phyloP scores from a whole-genome alignment of 2,888 invertebrate species.

The Chymomyza fuscimana region DNA sequence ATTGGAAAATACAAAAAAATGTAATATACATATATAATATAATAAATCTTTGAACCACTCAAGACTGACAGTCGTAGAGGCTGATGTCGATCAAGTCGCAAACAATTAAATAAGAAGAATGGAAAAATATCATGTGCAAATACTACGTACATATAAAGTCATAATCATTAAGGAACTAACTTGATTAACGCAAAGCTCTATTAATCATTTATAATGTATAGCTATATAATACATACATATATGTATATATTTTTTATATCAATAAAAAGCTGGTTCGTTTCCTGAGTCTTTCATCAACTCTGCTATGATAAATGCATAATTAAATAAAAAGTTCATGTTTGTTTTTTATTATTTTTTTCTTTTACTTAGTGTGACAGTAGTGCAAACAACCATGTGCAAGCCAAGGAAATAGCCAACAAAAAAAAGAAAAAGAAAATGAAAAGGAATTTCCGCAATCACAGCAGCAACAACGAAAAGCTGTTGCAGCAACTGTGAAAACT shows the following conservation, averaged over 20 bases:
- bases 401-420: slow-evolving; percentile 34
- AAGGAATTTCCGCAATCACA: slow-evolving; percentile 65
- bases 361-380: slow-evolving; percentile 7
- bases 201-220: neutral
- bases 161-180: slow-evolving; percentile 48
- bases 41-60: slow-evolving; percentile 31
- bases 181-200: slow-evolving; percentile 48
- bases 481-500: slow-evolving; percentile 59
- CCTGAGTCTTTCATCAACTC: slow-evolving; percentile 64
- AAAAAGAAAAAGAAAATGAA: slow-evolving; percentile 22
- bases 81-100: slow-evolving; percentile 29
- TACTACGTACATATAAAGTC: slow-evolving; percentile 22
- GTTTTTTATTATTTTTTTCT: neutral
- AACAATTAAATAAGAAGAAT: slow-evolving; percentile 27
- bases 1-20: neutral
- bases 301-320: slow-evolving; percentile 43
- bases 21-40: slow-evolving; percentile 2
- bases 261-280: slow-evolving; percentile 55
- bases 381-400: slow-evolving; percentile 63
- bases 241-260: too few relatives aligned
- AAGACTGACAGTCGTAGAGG: slow-evolving; percentile 21
- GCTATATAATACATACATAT: neutral
- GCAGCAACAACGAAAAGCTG: slow-evolving; percentile 31
- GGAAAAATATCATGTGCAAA: slow-evolving; percentile 10
- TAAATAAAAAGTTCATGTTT: slow-evolving; percentile 50